Evolutionary conservation across 2,113 vertebrate genomes (phyloP).

Genomic region (Alouatta palliata): DNA sequence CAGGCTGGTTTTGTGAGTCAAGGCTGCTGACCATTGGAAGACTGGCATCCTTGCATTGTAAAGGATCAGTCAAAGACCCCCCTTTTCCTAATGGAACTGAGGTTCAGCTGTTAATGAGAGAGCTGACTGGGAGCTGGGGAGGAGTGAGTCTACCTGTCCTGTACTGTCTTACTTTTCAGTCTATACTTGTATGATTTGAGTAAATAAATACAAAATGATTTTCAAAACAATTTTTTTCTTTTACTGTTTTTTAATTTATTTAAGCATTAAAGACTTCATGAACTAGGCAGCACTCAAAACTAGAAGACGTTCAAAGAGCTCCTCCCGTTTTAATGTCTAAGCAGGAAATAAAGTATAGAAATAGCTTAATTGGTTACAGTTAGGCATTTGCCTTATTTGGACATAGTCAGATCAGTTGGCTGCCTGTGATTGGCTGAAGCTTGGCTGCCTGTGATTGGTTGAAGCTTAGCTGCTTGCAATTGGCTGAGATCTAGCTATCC

Average conservation of each 20-base stretch:
- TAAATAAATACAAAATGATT: background rate
- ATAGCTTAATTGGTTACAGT: background rate
- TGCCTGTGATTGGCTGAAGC: background rate
- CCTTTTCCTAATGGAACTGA: background rate
- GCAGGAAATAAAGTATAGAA: background rate
- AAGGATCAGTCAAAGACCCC: background rate
- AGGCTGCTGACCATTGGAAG: background rate
- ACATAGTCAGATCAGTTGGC: background rate
- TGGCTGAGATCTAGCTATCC: background rate
- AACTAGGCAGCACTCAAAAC: background rate
- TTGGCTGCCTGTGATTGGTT: background rate
- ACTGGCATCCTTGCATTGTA: fast-evolving
- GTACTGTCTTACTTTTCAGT: background rate
- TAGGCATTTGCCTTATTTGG: background rate
- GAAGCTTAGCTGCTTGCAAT: background rate
- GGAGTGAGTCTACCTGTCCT: background rate
- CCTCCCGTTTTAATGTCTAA: background rate
- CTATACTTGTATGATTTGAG: background rate
- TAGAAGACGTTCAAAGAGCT: background rate
- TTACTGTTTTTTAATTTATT: background rate
- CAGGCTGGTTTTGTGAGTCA: fast-evolving
- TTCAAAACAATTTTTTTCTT: background rate
- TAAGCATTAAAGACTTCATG: background rate
- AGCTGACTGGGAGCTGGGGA: fast-evolving
- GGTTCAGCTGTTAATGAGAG: background rate